Evolutionary conservation across 1,140 invertebrate genomes (phyloP).

Genomic region (Drosophila ficusphila): DNA sequence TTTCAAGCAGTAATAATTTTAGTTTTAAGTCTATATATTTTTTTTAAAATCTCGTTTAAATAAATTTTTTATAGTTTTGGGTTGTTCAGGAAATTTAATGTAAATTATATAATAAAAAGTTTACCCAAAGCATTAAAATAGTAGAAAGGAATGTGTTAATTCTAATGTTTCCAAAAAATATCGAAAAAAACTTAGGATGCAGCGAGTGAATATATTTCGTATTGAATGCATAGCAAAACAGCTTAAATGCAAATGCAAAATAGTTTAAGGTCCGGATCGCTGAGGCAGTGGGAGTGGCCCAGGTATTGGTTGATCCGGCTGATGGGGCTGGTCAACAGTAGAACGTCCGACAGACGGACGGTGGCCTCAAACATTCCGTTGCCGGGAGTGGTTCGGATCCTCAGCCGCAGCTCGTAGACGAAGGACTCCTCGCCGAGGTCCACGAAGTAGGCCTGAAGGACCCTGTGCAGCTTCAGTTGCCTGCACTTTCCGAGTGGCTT

Average conservation of each 20-base stretch:
- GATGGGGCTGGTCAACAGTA: constrained; percentile 17
- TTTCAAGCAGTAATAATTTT: too few species aligned
- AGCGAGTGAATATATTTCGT: too few species aligned
- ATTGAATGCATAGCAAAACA: too few species aligned
- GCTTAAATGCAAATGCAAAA: constrained; percentile 61
- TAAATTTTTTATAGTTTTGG: too few species aligned
- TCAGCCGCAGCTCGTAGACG: constrained; percentile 12
- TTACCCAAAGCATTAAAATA: too few species aligned
- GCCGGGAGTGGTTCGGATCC: constrained; percentile 22
- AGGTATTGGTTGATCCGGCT: constrained; percentile 17
- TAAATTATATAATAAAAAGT: too few species aligned
- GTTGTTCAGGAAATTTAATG: too few species aligned
- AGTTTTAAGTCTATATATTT: too few species aligned
- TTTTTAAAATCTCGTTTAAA: too few species aligned
- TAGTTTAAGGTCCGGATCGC: constrained; percentile 1
- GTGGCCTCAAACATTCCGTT: constrained; percentile 29
- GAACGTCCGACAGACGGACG: constrained; percentile 5
- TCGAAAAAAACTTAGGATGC: too few species aligned
- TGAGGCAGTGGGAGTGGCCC: constrained; percentile 18
- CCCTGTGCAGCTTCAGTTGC: not conserved
- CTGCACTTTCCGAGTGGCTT: not conserved
- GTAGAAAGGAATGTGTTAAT: too few species aligned
- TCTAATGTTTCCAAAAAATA: too few species aligned
- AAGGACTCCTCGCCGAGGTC: constrained; percentile 4
- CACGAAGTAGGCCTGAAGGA: constrained; percentile 85